Evolutionary conservation across 1,140 invertebrate genomes (phyloP).

Genomic region (Stenopsyche tienmushanensis): DNA sequence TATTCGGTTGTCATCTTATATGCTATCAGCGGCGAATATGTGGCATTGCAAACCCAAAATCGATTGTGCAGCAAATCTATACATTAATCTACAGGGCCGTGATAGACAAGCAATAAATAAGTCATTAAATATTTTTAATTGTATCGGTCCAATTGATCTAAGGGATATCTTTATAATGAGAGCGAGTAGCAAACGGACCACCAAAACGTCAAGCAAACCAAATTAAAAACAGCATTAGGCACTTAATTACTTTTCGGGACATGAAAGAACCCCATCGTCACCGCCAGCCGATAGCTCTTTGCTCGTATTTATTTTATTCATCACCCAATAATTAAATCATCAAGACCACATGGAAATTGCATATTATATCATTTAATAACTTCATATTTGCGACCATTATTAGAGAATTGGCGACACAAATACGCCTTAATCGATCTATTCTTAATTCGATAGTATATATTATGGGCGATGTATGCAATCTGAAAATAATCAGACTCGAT

Average conservation of each 20-base stretch:
- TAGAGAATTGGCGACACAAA: too few relatives aligned
- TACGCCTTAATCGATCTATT: too few relatives aligned
- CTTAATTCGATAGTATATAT: too few relatives aligned
- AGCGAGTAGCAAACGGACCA: conserved; percentile 6
- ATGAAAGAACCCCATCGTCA: conserved; percentile 6
- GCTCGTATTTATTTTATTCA: conserved; percentile 12
- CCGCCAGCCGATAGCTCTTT: conserved; percentile 16
- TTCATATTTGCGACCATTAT: neutral
- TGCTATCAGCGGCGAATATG: too few relatives aligned
- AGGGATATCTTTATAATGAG: conserved; percentile 17
- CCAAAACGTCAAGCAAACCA: conserved; percentile 25
- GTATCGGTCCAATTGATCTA: conserved; percentile 24
- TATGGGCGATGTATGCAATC: too few relatives aligned
- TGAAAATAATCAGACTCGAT: too few relatives aligned
- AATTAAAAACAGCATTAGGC: conserved; percentile 18
- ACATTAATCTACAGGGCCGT: conserved; percentile 22
- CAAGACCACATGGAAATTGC: conserved; percentile 8
- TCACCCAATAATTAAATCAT: conserved; percentile 15
- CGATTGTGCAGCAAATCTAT: conserved; percentile 21
- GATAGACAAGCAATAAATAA: conserved; percentile 29
- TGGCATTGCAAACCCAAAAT: too few relatives aligned
- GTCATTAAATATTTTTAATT: conserved; percentile 30
- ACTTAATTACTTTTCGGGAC: conserved; percentile 24
- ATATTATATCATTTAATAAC: neutral
- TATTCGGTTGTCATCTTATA: too few relatives aligned